A percentile compares a stretch with the other conserved stretches of the same genome.
Evolutionary conservation across 2,888 invertebrate species (phyloP).

Genomic region (Boloria euphrosyne): DNA sequence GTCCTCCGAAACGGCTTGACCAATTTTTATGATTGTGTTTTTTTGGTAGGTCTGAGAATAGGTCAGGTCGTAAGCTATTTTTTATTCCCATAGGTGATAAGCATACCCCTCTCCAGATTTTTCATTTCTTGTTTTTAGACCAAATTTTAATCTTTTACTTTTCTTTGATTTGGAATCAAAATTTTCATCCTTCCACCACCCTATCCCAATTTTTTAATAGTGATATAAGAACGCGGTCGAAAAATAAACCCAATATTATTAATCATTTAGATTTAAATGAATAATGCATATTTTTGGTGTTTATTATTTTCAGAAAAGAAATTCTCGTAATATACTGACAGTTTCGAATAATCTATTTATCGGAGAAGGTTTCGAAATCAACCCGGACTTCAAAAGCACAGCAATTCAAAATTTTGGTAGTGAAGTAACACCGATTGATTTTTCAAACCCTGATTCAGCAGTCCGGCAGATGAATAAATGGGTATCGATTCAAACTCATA

Average conservation of each 20-base stretch:
- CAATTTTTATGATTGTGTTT: too few species aligned
- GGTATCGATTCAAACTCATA: constrained; percentile 85
- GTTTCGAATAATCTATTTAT: constrained; percentile 68
- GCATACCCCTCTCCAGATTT: too few species aligned
- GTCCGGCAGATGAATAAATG: constrained; percentile 86
- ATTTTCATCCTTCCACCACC: too few species aligned
- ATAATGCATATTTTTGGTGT: neutral
- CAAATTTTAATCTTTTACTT: too few species aligned
- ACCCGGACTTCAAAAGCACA: constrained; percentile 54
- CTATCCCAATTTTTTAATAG: too few species aligned
- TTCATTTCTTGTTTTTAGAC: too few species aligned
- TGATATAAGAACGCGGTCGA: too few species aligned
- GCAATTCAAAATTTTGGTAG: constrained; percentile 75
- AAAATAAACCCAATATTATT: neutral
- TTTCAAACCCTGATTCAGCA: constrained; percentile 69
- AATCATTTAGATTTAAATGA: neutral
- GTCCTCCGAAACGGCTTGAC: too few species aligned
- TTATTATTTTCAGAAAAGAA: constrained; percentile 57
- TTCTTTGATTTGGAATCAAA: too few species aligned
- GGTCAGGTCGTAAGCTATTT: too few species aligned
- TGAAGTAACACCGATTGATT: constrained; percentile 81
- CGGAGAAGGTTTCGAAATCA: constrained; percentile 57
- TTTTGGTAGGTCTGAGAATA: too few species aligned
- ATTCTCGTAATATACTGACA: constrained; percentile 59
- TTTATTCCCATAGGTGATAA: too few species aligned